Conservation (phyloP, 1,140 invertebrate species). For the Branchinecta lindahli region DNA sequence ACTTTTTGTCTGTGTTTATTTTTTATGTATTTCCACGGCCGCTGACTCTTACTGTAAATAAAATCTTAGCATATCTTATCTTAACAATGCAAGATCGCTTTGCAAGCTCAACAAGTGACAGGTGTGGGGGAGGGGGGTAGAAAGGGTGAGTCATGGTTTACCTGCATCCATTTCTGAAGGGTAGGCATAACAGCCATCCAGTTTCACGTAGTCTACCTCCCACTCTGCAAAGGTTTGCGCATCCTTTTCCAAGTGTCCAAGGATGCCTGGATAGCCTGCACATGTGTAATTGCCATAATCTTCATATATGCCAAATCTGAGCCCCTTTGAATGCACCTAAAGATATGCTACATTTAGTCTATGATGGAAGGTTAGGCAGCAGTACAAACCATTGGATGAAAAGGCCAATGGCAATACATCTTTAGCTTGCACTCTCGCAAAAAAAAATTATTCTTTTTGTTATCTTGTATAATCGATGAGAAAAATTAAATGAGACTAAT, state of each 20-base stretch:
- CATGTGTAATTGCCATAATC: constrained; percentile 92
- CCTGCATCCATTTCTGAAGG: constrained; percentile 64
- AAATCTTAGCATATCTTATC: too few relatives aligned
- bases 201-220: constrained; percentile 90
- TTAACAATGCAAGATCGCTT: too few relatives aligned
- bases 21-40: too few relatives aligned
- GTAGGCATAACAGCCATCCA: constrained; percentile 86
- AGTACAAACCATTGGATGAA: constrained; percentile 3
- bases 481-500: too few relatives aligned
- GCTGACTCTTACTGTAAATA: too few relatives aligned
- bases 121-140: too few relatives aligned
- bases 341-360: constrained; percentile 17
- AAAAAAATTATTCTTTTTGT: too few relatives aligned
- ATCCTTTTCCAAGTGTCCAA: constrained; percentile 68
- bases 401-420: background rate
- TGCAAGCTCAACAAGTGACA: too few relatives aligned
- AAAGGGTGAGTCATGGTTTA: constrained; percentile 21
- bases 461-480: too few relatives aligned
- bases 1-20: too few relatives aligned
- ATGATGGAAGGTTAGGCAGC: background rate
- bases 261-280: constrained; percentile 81
- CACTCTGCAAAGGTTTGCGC: constrained; percentile 86
- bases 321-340: constrained; percentile 75
- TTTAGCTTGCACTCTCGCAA: background rate
- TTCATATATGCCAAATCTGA: constrained; percentile 95